A percentile compares a stretch with the other conserved stretches of the same genome.
Conservation (phyloP, 1,140 invertebrate genomes). For the Argopecten irradians region DNA sequence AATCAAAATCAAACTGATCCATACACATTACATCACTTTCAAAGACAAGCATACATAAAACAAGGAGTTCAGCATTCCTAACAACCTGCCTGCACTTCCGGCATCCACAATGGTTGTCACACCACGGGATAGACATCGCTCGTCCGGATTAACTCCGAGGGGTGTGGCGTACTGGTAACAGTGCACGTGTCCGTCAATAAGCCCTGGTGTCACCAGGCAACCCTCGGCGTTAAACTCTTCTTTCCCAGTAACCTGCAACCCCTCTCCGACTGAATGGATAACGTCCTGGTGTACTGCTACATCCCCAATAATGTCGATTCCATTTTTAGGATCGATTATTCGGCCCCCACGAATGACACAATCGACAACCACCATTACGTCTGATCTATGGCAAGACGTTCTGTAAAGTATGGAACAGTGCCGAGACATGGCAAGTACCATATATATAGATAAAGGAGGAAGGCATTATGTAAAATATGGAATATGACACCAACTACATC, state of each 20-base stretch:
- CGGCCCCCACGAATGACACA: slow-evolving; percentile 65
- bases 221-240: slow-evolving; percentile 61
- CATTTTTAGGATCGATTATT: slow-evolving; percentile 65
- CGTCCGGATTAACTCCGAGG: slow-evolving; percentile 69
- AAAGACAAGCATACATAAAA: no score
- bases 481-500: no score
- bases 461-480: no score
- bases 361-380: slow-evolving; percentile 50
- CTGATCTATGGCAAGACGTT: neutral
- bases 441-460: no score
- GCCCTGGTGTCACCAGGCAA: slow-evolving; percentile 68
- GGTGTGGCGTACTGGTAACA: slow-evolving; percentile 72
- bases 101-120: slow-evolving; percentile 72
- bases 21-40: no score
- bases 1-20: no score
- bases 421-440: no score
- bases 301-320: slow-evolving; percentile 58
- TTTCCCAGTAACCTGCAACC: slow-evolving; percentile 44
- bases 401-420: neutral
- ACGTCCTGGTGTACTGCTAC: slow-evolving; percentile 55
- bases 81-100: slow-evolving; percentile 68
- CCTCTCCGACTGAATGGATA: slow-evolving; percentile 50
- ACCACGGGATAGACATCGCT: slow-evolving; percentile 64
- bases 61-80: neutral
- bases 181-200: slow-evolving; percentile 74